phyloP scores from a whole-genome alignment of 2,797 vertebrate genomes.

The Myotis daubentonii region DNA sequence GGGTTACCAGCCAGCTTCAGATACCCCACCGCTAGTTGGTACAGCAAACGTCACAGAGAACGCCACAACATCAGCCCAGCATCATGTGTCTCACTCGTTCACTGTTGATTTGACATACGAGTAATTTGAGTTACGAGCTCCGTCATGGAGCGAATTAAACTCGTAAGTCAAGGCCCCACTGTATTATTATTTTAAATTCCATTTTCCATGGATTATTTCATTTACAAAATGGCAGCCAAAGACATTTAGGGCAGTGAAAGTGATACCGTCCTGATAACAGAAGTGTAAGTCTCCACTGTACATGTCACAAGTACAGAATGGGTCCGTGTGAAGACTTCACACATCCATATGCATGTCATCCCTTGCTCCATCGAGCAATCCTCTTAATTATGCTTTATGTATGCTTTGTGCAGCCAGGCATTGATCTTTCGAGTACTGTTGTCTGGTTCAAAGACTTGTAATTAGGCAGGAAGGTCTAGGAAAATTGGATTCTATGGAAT shows the following conservation, averaged over 20 bases:
- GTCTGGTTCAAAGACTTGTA: constrained; percentile 77
- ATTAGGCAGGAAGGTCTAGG: constrained; percentile 69
- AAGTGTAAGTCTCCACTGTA: background rate
- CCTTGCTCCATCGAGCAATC: background rate
- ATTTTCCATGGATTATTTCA: background rate
- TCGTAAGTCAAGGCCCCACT: no score
- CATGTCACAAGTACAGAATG: background rate
- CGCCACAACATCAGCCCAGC: no score
- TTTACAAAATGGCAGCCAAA: constrained; percentile 43
- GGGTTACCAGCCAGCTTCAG: no score
- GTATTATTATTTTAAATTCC: constrained; percentile 31
- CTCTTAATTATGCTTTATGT: constrained; percentile 74
- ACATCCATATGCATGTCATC: constrained; percentile 33
- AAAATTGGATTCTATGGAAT: constrained; percentile 55
- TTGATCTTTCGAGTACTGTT: constrained; percentile 76
- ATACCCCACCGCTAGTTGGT: no score
- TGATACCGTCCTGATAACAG: background rate
- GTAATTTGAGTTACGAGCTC: no score
- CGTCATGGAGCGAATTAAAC: no score
- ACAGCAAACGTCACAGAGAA: no score
- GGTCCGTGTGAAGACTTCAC: background rate
- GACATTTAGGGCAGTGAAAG: background rate
- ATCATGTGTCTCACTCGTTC: no score
- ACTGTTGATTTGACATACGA: no score
- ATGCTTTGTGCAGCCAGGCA: constrained; percentile 71